These are phyloP conservation scores for Oenanthe melanoleuca DNA, from an alignment of 2,113 vertebrate genomes.

Conservation along the genomic window DNA sequence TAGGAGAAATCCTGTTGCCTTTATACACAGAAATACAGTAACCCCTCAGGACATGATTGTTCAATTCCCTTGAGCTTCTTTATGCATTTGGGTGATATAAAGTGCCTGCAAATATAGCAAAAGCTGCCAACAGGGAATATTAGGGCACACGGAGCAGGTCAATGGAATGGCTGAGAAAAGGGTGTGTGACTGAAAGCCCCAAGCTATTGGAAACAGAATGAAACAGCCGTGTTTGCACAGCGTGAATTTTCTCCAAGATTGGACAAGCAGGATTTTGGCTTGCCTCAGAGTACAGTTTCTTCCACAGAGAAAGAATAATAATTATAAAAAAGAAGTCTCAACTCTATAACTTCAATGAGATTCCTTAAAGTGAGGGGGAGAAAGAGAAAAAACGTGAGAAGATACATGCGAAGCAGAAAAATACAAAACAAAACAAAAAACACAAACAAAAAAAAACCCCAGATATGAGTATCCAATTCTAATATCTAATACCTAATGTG, in stretches of 20 bases:
- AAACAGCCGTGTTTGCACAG: background rate
- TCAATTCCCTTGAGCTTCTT: background rate
- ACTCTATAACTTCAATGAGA: background rate
- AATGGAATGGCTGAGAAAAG: slow-evolving; percentile 12
- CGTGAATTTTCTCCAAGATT: background rate
- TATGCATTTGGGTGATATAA: slow-evolving; percentile 2
- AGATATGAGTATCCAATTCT: background rate
- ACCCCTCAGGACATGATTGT: background rate
- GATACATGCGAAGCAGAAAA: background rate
- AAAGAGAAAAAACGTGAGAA: no score
- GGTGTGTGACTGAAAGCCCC: background rate
- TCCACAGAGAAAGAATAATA: background rate
- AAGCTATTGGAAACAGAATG: slow-evolving; percentile 5
- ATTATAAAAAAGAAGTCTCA: background rate
- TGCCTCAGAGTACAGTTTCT: background rate
- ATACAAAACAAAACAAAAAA: background rate
- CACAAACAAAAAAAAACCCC: no score
- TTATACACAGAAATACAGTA: background rate
- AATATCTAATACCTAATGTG: background rate
- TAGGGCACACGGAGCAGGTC: background rate
- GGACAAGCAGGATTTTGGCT: background rate
- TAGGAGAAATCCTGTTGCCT: background rate
- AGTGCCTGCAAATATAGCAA: slow-evolving; percentile 12
- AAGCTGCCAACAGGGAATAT: slow-evolving; percentile 1
- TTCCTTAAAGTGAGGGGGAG: accelerated